Evolutionary conservation across 2,113 vertebrate species (phyloP), one percentile per base, ranked within the genome.

Genomic region (Platycercus adscitus): DNA sequence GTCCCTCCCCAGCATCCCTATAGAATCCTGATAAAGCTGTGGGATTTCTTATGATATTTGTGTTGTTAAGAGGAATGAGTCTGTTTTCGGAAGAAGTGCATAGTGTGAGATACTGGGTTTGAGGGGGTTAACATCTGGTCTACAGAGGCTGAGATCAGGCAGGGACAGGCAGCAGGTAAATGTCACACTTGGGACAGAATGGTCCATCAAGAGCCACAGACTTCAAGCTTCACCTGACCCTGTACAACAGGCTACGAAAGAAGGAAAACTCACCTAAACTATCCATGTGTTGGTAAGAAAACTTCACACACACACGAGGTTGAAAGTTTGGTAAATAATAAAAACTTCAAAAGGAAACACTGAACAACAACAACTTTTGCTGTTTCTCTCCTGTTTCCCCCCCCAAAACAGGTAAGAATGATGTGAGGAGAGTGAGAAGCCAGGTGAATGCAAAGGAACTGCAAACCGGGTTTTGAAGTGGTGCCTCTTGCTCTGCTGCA

Each of bases 331-430:
- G 15, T 9, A 66, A 52, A 66, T 13, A 29, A 69, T 56, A 65
- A 41, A 80, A 81, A 46, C 7, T 65, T 3, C 49, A 33, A 19
- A 41, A 53, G 11, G 4, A 81, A 65, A 35, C 11, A 29, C 0
- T 24, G 43, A 61, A 25, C 5, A 39, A 7, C 8, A 39, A 7
- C 1, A 23, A 9, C 7, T 1, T 83, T 49, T 24, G 1, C 13
- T 68, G 7, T 28, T 69, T 61, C 4, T 52, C 39, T 61, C 23
- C 3, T 7, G 3, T 39, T 64, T 39, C 35, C 4, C 12, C 53
- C 9, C 4, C 0, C 3, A 2, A 55, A 52, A 53, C 24, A 37
- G 29, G 21, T 0, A 26, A 11, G 24, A 31, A n/a, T 10, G 6
- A 26, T 6, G 52, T 29, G 43, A 79, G 16, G 7, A 72, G 6